A percentile compares a stretch with the other conserved stretches of the same genome.
phyloP scores from a whole-genome alignment of 2,888 invertebrate genomes.

The Anoplius nigerrimus region DNA sequence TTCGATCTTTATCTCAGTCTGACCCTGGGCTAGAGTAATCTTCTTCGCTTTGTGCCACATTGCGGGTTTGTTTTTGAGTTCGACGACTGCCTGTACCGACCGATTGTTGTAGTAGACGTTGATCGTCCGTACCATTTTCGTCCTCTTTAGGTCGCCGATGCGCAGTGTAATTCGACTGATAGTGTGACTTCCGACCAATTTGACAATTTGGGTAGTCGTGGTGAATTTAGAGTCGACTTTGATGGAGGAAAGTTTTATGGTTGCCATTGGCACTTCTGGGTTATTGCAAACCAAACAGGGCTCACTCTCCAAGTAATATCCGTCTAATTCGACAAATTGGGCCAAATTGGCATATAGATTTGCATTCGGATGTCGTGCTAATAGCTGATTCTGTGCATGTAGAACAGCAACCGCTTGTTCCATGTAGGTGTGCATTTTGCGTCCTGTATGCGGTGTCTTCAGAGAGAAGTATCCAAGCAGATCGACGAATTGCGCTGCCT shows the following conservation, averaged over 20 bases:
- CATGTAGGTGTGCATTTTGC: constrained; percentile 85
- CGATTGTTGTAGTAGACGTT: constrained; percentile 98
- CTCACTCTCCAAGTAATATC: constrained; percentile 96
- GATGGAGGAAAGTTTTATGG: constrained; percentile 93
- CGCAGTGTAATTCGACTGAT: constrained; percentile 95
- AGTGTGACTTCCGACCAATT: constrained; percentile 95
- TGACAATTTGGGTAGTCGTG: constrained; percentile 97
- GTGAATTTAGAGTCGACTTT: constrained; percentile 98
- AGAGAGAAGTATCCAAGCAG: constrained; percentile 95
- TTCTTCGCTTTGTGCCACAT: constrained; percentile 98
- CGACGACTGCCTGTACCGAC: constrained; percentile 96
- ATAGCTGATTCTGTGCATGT: constrained; percentile 90
- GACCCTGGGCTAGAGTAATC: constrained; percentile 91
- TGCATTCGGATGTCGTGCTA: constrained; percentile 95
- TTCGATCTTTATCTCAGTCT: constrained; percentile 97
- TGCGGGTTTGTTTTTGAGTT: constrained; percentile 95
- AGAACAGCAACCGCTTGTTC: constrained; percentile 91
- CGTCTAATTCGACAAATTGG: constrained; percentile 96
- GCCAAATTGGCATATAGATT: constrained; percentile 93
- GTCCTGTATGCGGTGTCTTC: constrained; percentile 84
- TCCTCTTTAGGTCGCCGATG: constrained; percentile 95
- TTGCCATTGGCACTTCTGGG: constrained; percentile 94
- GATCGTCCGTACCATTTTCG: constrained; percentile 97
- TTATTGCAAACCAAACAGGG: constrained; percentile 99
- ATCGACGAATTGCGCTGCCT: constrained; percentile 98